These are phyloP conservation scores for Neogale vison DNA, from an alignment of 2,113 vertebrate genomes.

Conservation along the genomic window DNA sequence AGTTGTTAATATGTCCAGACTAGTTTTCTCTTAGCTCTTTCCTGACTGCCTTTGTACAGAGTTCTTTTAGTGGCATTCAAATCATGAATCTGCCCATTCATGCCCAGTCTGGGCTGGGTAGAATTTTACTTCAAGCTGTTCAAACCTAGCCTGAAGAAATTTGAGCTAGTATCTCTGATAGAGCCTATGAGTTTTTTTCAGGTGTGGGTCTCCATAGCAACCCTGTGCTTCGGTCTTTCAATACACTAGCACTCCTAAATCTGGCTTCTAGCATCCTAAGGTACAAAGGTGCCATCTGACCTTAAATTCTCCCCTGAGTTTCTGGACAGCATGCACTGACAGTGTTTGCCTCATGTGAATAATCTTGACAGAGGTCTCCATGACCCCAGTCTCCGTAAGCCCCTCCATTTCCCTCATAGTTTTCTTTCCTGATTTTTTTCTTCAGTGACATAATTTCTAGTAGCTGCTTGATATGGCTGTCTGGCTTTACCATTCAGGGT, in stretches of 20 bases:
- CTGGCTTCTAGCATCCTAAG: slow-evolving; percentile 14
- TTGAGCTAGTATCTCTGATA: slow-evolving; percentile 44
- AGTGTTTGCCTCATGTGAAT: background rate
- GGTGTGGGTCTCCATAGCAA: slow-evolving; percentile 58
- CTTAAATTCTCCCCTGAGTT: slow-evolving; percentile 31
- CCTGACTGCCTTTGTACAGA: background rate
- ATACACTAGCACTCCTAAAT: slow-evolving; percentile 28
- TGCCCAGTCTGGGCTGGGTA: background rate
- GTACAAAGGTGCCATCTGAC: slow-evolving; percentile 28
- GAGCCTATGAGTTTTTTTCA: background rate
- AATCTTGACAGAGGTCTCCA: slow-evolving; percentile 5
- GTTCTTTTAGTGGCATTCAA: background rate
- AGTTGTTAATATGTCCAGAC: background rate
- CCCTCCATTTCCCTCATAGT: slow-evolving; percentile 7
- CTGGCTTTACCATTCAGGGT: background rate
- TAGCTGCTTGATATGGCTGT: slow-evolving; percentile 13
- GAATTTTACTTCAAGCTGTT: slow-evolving; percentile 39
- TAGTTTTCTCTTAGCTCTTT: slow-evolving; percentile 38
- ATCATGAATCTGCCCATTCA: background rate
- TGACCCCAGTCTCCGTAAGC: background rate
- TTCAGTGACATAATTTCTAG: background rate
- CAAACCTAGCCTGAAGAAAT: slow-evolving; percentile 28
- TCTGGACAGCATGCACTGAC: slow-evolving; percentile 17
- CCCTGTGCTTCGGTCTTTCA: slow-evolving; percentile 41
- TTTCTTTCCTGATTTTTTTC: background rate